Conservation (phyloP, 2,888 invertebrate genomes). For the Pristionchus maxplancki region DNA sequence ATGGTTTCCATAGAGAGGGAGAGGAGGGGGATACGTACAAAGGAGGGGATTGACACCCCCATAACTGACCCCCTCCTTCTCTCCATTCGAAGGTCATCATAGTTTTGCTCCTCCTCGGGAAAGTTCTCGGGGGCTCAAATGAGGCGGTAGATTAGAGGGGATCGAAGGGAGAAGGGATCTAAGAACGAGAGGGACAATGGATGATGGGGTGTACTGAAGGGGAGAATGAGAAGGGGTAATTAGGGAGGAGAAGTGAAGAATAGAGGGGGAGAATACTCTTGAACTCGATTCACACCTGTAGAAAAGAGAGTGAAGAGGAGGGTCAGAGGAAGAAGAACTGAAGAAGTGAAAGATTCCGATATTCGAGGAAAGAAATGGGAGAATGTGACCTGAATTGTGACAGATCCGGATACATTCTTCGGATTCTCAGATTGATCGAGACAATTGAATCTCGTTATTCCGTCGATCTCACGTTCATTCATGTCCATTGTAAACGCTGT, state of each 20-base stretch:
- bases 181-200: constrained; percentile 38
- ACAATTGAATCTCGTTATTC: not conserved
- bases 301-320: no score
- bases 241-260: not conserved
- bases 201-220: constrained; percentile 21
- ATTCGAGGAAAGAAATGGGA: not conserved
- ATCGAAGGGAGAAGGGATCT: constrained; percentile 32
- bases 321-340: not conserved
- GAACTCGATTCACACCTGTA: constrained; percentile 38
- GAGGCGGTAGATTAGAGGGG: constrained; percentile 23
- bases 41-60: constrained; percentile 26
- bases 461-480: not conserved
- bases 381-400: not conserved
- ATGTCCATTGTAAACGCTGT: no score
- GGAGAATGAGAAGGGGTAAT: constrained; percentile 38
- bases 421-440: not conserved
- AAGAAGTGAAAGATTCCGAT: not conserved
- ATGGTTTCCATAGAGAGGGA: not conserved
- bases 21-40: not conserved
- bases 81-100: constrained; percentile 13
- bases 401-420: not conserved
- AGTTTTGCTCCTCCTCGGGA: constrained; percentile 19
- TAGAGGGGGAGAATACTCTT: constrained; percentile 14
- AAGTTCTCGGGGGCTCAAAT: not conserved
- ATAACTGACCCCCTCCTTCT: constrained; percentile 35